Conservation (phyloP, 2,113 vertebrate species). For the Takifugu flavidus region DNA sequence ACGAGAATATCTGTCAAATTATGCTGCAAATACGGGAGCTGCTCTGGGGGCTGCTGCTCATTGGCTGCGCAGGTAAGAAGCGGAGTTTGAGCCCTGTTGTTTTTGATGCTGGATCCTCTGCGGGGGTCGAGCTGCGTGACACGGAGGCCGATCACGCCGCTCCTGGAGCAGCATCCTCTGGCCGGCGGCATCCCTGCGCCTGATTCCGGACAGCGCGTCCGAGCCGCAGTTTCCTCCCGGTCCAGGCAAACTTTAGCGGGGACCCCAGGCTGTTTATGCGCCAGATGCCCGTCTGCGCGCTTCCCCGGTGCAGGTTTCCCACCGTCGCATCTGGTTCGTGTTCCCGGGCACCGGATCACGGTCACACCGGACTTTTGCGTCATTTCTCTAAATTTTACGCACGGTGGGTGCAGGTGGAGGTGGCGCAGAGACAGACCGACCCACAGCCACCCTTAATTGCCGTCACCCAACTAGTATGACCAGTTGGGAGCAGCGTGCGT, state of each 20-base stretch:
- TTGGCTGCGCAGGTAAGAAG: slow-evolving; percentile 85
- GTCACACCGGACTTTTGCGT: background rate
- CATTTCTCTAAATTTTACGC: background rate
- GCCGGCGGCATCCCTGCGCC: background rate
- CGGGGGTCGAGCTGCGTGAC: background rate
- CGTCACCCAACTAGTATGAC: too few relatives aligned
- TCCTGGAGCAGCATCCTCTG: slow-evolving; percentile 3
- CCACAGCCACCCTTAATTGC: background rate
- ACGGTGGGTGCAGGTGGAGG: background rate
- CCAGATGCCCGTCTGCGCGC: too few relatives aligned
- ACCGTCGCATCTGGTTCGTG: too few relatives aligned
- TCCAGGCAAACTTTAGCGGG: background rate
- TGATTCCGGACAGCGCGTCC: too few relatives aligned
- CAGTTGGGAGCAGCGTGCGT: background rate
- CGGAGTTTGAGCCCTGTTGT: background rate
- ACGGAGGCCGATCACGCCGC: background rate
- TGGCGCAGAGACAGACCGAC: background rate
- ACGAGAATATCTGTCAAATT: slow-evolving; percentile 77
- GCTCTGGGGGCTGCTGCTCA: slow-evolving; percentile 83
- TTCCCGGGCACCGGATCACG: background rate
- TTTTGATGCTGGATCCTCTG: background rate
- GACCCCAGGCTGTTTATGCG: background rate
- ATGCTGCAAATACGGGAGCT: slow-evolving; percentile 86
- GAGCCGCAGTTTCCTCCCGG: background rate
- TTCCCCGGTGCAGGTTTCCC: too few relatives aligned